Evolutionary conservation across 2,113 vertebrate genomes (phyloP).

Genomic region (Rhadina sibilatrix): DNA sequence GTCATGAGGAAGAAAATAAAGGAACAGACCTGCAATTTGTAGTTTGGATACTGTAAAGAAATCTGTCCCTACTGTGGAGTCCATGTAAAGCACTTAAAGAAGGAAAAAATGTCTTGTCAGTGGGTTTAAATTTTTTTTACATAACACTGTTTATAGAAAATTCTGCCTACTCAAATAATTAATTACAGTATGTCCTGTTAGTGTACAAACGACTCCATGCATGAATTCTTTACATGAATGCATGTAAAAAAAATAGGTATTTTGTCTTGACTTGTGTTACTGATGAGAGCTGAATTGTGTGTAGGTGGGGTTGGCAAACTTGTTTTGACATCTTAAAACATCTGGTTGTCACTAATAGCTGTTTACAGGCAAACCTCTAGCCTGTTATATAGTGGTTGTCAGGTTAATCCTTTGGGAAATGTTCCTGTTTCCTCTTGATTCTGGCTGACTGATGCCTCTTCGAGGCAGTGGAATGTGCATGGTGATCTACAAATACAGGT

Average conservation of each 20-base stretch:
- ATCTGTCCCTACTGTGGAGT: neutral
- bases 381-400: neutral
- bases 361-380: neutral
- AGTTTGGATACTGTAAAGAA: neutral
- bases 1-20: neutral
- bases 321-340: neutral
- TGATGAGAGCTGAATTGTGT: neutral
- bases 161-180: neutral
- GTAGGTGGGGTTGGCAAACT: neutral
- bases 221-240: neutral
- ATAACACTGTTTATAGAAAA: neutral
- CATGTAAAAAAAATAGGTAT: neutral
- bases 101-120: neutral
- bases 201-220: neutral
- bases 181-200: neutral
- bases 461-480: neutral
- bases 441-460: neutral
- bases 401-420: neutral
- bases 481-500: neutral
- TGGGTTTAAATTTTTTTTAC: neutral
- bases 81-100: neutral
- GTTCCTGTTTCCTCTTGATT: neutral
- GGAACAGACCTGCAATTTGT: neutral
- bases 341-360: neutral
- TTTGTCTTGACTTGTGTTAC: neutral